Evolutionary conservation across 1,140 invertebrate genomes (phyloP).

Genomic region (Tetragonula clypearis): DNA sequence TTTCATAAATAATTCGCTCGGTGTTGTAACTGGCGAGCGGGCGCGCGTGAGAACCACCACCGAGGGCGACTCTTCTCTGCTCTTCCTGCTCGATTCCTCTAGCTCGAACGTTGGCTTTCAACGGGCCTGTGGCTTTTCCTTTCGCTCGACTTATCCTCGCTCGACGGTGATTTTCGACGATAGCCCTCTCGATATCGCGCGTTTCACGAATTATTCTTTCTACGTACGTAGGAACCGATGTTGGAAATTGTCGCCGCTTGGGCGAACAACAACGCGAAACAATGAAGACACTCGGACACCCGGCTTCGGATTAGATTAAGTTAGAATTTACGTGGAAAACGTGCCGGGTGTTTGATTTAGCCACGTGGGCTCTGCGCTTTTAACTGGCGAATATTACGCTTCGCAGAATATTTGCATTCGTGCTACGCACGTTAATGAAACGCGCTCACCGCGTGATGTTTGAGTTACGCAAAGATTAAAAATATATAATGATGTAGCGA

Average conservation of each 20-base stretch:
- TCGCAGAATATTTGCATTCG: too few species aligned
- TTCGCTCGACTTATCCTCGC: background rate
- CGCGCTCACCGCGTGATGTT: background rate
- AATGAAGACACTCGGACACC: too few species aligned
- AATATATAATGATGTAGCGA: background rate
- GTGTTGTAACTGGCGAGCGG: background rate
- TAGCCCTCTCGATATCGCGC: background rate
- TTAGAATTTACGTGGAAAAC: too few species aligned
- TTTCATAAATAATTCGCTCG: conserved; percentile 46
- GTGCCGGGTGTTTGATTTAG: too few species aligned
- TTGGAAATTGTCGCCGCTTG: too few species aligned
- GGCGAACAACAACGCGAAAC: too few species aligned
- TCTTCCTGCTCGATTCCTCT: background rate
- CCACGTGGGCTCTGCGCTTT: too few species aligned
- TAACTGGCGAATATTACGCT: too few species aligned
- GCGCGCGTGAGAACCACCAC: conserved; percentile 14
- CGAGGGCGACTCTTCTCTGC: too few species aligned
- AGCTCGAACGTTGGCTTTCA: background rate
- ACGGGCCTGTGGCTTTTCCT: background rate
- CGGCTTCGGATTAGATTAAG: too few species aligned
- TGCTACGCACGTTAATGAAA: too few species aligned
- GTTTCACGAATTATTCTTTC: background rate
- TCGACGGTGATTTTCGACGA: background rate
- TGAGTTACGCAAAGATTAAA: background rate
- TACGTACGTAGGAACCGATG: too few species aligned